phyloP scores from a whole-genome alignment of 2,888 invertebrate genomes.

The Argyresthia goedartella region DNA sequence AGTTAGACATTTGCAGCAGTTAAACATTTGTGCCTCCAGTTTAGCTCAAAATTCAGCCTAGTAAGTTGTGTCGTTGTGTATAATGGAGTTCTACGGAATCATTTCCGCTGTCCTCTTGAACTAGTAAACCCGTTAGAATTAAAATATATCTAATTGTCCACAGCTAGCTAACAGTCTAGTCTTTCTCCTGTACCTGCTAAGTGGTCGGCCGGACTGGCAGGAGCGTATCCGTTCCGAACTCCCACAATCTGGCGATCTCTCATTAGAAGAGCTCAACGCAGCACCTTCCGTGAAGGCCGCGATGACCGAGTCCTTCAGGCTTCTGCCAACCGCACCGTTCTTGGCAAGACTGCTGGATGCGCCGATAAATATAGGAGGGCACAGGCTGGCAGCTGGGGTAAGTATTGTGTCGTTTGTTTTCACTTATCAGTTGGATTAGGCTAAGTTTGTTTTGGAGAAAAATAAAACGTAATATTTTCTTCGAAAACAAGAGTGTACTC shows the following conservation, averaged over 20 bases:
- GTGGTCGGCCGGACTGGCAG: conserved; percentile 76
- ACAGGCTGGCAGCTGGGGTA: conserved; percentile 79
- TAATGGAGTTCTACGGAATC: not conserved
- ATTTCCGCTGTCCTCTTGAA: not conserved
- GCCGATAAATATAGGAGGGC: conserved; percentile 78
- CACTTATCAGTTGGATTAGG: no score
- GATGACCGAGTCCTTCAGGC: conserved; percentile 80
- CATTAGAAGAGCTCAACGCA: conserved; percentile 70
- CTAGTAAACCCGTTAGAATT: not conserved
- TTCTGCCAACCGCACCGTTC: conserved; percentile 83
- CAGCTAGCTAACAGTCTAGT: conserved; percentile 86
- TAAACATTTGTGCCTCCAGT: no score
- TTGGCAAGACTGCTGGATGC: conserved; percentile 82
- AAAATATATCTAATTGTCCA: not conserved
- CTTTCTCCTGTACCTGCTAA: conserved; percentile 82
- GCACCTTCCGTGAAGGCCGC: conserved; percentile 86
- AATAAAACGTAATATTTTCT: no score
- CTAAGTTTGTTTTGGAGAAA: no score
- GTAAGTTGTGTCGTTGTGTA: no score
- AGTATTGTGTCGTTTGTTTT: conserved; percentile 26
- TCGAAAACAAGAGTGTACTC: no score
- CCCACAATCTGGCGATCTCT: conserved; percentile 66
- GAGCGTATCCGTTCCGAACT: conserved; percentile 76
- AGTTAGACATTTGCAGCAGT: no score
- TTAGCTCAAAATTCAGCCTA: no score